These are phyloP conservation scores for Eutolmus rufibarbis DNA, from an alignment of 2,888 invertebrate species.

Conservation along the genomic window DNA sequence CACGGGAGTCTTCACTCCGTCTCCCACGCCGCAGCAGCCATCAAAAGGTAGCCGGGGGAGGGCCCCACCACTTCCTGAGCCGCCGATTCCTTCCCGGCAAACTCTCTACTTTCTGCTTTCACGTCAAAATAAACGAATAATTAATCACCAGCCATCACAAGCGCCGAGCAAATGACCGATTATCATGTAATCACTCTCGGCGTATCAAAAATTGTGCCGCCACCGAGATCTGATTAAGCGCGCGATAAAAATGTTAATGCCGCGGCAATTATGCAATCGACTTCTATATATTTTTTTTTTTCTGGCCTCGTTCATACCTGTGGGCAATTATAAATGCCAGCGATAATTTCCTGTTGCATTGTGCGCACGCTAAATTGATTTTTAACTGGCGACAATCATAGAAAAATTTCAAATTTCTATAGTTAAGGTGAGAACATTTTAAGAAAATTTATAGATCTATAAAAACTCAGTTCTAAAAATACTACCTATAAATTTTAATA, in stretches of 20 bases:
- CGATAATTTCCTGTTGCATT: neutral
- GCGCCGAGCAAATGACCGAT: neutral
- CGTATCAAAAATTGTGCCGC: neutral
- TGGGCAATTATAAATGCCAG: neutral
- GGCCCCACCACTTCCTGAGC: neutral
- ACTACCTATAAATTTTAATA: too few relatives aligned
- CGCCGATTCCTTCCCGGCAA: neutral
- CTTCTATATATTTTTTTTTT: neutral
- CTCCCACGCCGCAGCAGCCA: neutral
- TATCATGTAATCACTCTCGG: constrained; percentile 8
- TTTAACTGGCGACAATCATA: neutral
- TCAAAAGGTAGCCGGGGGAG: neutral
- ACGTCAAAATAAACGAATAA: neutral
- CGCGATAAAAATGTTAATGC: neutral
- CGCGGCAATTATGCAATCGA: neutral
- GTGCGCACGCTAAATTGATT: neutral
- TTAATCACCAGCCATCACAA: constrained; percentile 9
- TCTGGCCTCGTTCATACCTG: neutral
- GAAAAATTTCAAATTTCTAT: neutral
- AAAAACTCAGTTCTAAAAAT: too few relatives aligned
- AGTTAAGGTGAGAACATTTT: neutral
- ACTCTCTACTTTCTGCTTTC: neutral
- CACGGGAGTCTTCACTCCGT: neutral
- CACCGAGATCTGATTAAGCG: neutral
- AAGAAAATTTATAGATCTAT: too few relatives aligned